Evolutionary conservation across 2,113 vertebrate species (phyloP), one percentile per base, ranked within the genome.

Genomic region (Malurus alboscapulatus): DNA sequence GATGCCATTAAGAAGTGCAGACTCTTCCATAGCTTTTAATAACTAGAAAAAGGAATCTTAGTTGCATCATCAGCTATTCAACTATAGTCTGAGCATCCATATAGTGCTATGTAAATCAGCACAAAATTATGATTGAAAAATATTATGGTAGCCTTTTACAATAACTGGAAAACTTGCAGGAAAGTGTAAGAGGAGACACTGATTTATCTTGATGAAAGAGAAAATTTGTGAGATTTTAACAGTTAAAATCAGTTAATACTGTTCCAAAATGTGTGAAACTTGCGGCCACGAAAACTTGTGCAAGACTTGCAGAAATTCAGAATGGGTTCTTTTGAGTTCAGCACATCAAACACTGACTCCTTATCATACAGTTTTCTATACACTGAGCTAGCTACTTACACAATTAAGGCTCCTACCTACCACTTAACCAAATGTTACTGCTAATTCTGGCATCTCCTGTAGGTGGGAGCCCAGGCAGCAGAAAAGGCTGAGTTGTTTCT

Each of bases 361-460:
- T 93, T 3, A 0, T 72, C 40, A 9, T 38, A 58, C 15, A 26
- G 58, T 71, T 88, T 84, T 75, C 87, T 58, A 17, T 66, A 48
- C 12, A 9, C 16, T 76, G n/a, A 94, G 82, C 30, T 69, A 82
- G 18, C 62, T 89, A 14, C 88, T 84, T 81, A 61, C 12, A n/a
- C 42, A 94, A 92, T 73, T 76, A 93, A 20, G 84, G 59, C 62
- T 96, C 74, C 89, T 95, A 76, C 74, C 91, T 83, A 89, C 59
- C 81, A 89, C 78, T 78, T 73, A 82, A 82, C 84, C 89, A 96
- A 96, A 90, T 96, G 91, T 45, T 93, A 58, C 45, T 62, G 47
- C 90, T 97, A 95, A 96, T 97, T 93, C 69, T 77, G 69, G 59
- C 10, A 59, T 58, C 90, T 87, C 36, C 50, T 93, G 94, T 87